Evolutionary conservation across 2,888 invertebrate genomes (phyloP).

Genomic region (Drosophila cognata): DNA sequence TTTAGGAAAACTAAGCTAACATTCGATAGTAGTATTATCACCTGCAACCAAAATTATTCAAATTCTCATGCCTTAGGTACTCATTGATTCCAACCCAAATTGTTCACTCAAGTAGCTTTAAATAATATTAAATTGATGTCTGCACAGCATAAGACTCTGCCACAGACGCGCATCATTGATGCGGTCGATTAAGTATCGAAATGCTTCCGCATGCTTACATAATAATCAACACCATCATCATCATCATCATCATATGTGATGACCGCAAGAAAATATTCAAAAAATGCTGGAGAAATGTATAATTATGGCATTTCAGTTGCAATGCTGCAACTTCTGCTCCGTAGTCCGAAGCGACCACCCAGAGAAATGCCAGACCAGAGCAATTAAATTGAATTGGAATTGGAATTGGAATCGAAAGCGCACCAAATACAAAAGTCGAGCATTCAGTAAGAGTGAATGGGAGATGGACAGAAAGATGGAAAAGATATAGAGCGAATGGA

Average conservation of each 20-base stretch:
- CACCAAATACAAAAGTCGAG: constrained; percentile 55
- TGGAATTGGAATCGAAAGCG: constrained; percentile 46
- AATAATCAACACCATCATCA: constrained; percentile 13
- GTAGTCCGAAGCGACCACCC: constrained; percentile 27
- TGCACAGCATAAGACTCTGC: neutral
- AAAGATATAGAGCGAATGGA: constrained; percentile 13
- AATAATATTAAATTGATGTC: constrained; percentile 3
- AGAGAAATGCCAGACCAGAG: constrained; percentile 31
- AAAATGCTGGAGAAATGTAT: constrained; percentile 54
- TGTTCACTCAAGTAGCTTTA: constrained; percentile 3
- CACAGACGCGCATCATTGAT: neutral
- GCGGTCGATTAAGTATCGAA: constrained; percentile 26
- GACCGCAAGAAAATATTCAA: constrained; percentile 29
- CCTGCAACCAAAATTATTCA: neutral
- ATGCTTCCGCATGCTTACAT: constrained; percentile 46
- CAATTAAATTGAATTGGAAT: constrained; percentile 58
- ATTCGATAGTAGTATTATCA: neutral
- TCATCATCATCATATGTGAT: constrained; percentile 5
- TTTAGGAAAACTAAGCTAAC: neutral
- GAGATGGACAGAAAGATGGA: constrained; percentile 13
- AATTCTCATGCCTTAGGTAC: neutral
- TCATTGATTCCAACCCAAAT: neutral
- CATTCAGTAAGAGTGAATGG: constrained; percentile 41
- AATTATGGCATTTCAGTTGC: constrained; percentile 50
- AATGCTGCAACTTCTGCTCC: constrained; percentile 37